A percentile compares a stretch with the other conserved stretches of the same genome.
Evolutionary conservation across 2,888 invertebrate genomes (phyloP).

Genomic region (Ellobium chinense): DNA sequence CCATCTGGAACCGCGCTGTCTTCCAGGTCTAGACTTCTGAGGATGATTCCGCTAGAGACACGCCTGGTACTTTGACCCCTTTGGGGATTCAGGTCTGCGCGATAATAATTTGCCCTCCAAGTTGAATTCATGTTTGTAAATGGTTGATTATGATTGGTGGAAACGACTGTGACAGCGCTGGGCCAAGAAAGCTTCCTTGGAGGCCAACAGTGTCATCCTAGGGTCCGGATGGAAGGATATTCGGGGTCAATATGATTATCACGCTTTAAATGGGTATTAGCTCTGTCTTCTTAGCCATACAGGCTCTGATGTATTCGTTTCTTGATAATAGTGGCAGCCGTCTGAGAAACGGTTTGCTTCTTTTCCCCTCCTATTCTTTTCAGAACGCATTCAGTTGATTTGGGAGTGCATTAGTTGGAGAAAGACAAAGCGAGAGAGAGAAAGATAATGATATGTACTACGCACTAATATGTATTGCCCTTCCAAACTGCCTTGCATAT

Average conservation of each 20-base stretch:
- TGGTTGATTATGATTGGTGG: constrained; percentile 29
- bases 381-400: too few relatives aligned
- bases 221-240: background rate
- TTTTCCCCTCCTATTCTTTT: too few relatives aligned
- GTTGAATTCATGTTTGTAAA: constrained; percentile 35
- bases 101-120: constrained; percentile 14
- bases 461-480: too few relatives aligned
- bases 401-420: too few relatives aligned
- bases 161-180: constrained; percentile 11
- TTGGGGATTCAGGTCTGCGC: background rate
- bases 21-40: background rate
- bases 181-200: background rate
- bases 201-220: background rate
- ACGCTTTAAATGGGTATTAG: background rate
- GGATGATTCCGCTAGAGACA: background rate
- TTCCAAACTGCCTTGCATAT: too few relatives aligned
- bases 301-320: constrained; percentile 2
- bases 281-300: background rate
- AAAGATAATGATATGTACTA: too few relatives aligned
- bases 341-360: too few relatives aligned
- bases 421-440: too few relatives aligned
- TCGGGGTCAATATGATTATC: constrained; percentile 34
- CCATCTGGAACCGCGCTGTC: background rate
- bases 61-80: background rate
- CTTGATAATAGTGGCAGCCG: background rate